Conservation (phyloP, 2,888 invertebrate genomes). For the Pseudanteris insignis region DNA sequence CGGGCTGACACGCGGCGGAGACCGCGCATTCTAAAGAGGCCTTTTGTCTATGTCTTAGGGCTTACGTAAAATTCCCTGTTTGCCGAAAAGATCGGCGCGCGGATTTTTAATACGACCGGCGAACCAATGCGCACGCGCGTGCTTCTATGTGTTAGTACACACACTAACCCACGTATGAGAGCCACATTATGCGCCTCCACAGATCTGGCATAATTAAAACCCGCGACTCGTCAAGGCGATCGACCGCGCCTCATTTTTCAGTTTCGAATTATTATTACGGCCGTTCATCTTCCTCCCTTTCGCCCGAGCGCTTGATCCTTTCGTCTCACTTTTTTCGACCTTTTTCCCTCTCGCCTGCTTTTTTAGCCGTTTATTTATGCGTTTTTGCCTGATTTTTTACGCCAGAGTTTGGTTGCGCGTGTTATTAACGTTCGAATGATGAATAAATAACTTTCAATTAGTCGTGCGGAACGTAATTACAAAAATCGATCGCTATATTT, state of each 20-base stretch:
- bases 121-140: conserved; percentile 40
- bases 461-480: conserved; percentile 44
- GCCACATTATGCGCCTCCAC: conserved; percentile 67
- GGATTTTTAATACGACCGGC: conserved; percentile 63
- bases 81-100: conserved; percentile 68
- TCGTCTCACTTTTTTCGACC: not conserved
- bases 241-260: conserved; percentile 13
- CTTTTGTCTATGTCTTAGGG: conserved; percentile 70
- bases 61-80: conserved; percentile 74
- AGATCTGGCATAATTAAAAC: conserved; percentile 64
- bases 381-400: conserved; percentile 21
- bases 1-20: conserved; percentile 30
- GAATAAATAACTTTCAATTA: conserved; percentile 47
- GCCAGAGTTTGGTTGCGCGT: conserved; percentile 21
- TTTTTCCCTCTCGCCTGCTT: no score
- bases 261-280: conserved; percentile 15
- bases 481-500: conserved; percentile 46
- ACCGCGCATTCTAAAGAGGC: conserved; percentile 34
- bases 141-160: no score
- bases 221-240: conserved; percentile 38
- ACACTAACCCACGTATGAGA: conserved; percentile 41
- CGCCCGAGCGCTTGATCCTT: not conserved
- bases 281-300: not conserved
- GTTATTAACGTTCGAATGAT: conserved; percentile 45
- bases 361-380: conserved; percentile 7